Conservation (phyloP, 2,113 vertebrate species). For the Engystomops pustulosus region DNA sequence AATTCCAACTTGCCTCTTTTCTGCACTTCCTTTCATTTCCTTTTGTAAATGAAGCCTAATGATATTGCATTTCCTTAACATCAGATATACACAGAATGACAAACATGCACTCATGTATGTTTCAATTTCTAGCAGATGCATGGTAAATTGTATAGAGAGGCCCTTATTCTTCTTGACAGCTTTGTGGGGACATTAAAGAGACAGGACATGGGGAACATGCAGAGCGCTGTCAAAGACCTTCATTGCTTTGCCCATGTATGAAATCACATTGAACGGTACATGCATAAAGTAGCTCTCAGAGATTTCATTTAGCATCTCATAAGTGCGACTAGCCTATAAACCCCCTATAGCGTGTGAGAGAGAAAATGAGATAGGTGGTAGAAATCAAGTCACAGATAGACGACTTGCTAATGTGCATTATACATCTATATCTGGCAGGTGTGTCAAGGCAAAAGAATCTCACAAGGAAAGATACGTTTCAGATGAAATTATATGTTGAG, state of each 20-base stretch:
- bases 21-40: not conserved
- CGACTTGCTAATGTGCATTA: not conserved
- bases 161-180: slow-evolving; percentile 31
- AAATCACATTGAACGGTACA: slow-evolving; percentile 23
- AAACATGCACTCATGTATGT: not conserved
- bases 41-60: not conserved
- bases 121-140: not conserved
- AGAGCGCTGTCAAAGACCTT: slow-evolving; percentile 20
- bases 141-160: not conserved
- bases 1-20: not conserved
- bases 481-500: no score
- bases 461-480: no score
- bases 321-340: slow-evolving; percentile 9
- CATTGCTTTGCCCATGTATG: not conserved
- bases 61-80: not conserved
- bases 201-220: slow-evolving; percentile 23
- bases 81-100: not conserved
- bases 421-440: not conserved
- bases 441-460: not conserved
- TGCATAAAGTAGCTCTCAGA: slow-evolving; percentile 13
- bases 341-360: not conserved
- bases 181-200: slow-evolving; percentile 22
- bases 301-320: slow-evolving; percentile 32
- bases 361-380: slow-evolving; percentile 10
- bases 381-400: not conserved